Conservation (phyloP, 2,113 vertebrate genomes). For the Todiramphus chloris region DNA sequence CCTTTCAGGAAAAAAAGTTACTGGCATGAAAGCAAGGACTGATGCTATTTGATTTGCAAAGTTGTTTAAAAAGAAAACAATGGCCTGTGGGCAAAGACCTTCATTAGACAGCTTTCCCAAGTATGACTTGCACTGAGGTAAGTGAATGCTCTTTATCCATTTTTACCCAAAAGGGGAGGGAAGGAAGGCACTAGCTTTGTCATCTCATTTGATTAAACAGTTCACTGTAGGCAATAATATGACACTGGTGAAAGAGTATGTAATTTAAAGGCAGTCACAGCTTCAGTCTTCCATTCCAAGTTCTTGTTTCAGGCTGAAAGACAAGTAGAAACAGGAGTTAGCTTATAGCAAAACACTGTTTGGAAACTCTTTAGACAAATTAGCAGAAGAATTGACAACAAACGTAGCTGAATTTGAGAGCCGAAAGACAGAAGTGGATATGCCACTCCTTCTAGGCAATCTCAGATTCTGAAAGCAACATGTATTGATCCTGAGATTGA, state of each 20-base stretch:
- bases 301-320: slow-evolving; percentile 89
- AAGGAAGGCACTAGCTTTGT: neutral
- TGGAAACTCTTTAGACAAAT: neutral
- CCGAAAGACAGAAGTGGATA: neutral
- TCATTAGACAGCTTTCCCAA: neutral
- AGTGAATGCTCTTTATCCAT: neutral
- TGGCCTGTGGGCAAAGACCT: neutral
- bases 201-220: slow-evolving; percentile 12
- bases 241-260: neutral
- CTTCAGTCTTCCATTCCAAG: slow-evolving; percentile 82
- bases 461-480: neutral
- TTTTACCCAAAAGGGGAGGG: neutral
- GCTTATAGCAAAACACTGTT: neutral
- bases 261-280: neutral
- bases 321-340: neutral
- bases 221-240: neutral
- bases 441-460: neutral
- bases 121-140: neutral
- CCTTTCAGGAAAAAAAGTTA: neutral
- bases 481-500: neutral
- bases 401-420: neutral
- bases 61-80: neutral
- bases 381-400: neutral
- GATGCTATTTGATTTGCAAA: neutral
- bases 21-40: neutral